Conservation (phyloP, 2,113 vertebrate genomes). For the Notiomystis cincta region DNA sequence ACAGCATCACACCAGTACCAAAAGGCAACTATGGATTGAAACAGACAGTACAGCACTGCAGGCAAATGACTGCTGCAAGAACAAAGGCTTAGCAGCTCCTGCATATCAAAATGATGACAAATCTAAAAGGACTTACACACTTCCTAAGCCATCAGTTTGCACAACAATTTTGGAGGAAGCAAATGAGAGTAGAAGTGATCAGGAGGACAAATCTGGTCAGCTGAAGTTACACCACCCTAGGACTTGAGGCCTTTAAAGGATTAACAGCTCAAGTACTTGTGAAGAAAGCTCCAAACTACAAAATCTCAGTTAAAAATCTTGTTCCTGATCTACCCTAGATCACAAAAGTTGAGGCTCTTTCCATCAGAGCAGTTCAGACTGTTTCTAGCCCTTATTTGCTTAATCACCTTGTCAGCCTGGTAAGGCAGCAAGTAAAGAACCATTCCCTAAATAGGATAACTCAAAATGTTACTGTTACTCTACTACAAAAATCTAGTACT, state of each 20-base stretch:
- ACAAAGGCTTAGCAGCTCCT: background rate
- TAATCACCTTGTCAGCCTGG: background rate
- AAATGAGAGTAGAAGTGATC: background rate
- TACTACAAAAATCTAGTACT: background rate
- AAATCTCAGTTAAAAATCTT: background rate
- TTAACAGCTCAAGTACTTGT: background rate
- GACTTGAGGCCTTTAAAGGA: background rate
- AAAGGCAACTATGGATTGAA: background rate
- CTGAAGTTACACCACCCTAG: background rate
- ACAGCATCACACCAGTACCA: background rate
- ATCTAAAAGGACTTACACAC: background rate
- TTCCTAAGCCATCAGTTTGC: background rate
- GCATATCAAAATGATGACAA: background rate
- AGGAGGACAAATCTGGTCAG: background rate
- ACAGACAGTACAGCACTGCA: background rate
- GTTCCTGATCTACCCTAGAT: background rate
- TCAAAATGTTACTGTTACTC: background rate
- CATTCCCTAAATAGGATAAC: background rate
- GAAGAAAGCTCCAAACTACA: background rate
- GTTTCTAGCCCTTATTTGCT: background rate
- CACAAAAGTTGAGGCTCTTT: background rate
- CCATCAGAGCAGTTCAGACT: background rate
- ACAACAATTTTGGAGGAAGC: background rate
- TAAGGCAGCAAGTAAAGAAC: background rate
- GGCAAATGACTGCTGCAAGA: background rate